Percentiles rank a stretch among this genome's conserved stretches.
phyloP scores from a whole-genome alignment of 1,140 invertebrate species.

The Adoxophyes honmai region DNA sequence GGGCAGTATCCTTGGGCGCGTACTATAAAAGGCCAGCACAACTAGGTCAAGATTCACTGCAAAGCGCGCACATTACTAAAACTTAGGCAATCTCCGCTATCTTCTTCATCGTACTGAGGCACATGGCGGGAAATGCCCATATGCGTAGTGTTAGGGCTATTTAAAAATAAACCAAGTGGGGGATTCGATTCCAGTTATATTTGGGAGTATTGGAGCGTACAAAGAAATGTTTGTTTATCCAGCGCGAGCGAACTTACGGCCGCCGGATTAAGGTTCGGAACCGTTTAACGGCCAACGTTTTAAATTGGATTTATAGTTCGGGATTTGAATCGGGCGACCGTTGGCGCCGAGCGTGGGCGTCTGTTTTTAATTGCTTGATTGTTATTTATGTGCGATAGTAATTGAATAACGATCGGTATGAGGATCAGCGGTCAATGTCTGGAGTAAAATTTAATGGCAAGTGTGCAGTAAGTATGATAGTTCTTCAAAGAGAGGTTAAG shows the following conservation, averaged over 20 bases:
- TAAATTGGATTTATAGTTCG: too few relatives aligned
- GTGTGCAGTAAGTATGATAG: too few relatives aligned
- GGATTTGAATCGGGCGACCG: background rate
- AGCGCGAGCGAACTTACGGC: conserved; percentile 14
- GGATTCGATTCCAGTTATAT: conserved; percentile 48
- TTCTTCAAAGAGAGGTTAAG: too few relatives aligned
- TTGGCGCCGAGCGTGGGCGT: conserved; percentile 29
- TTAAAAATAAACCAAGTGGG: conserved; percentile 69
- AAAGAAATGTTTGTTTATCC: conserved; percentile 39
- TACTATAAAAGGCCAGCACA: conserved; percentile 41
- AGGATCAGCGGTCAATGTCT: background rate
- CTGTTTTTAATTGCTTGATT: conserved; percentile 45
- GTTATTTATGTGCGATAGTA: conserved; percentile 56
- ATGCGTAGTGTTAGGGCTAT: conserved; percentile 37
- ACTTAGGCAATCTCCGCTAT: conserved; percentile 18
- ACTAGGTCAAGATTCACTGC: conserved; percentile 54
- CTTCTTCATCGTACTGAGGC: conserved; percentile 35
- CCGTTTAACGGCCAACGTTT: too few relatives aligned
- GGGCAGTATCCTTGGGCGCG: conserved; percentile 34
- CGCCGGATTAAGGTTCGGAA: background rate
- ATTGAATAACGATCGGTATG: conserved; percentile 41
- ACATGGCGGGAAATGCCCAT: conserved; percentile 55
- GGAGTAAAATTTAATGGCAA: background rate
- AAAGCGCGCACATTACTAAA: conserved; percentile 32
- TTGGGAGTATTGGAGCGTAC: conserved; percentile 36